These are phyloP conservation scores for Linhomoeus sp. DNA, from an alignment of 2,888 invertebrate species.

Conservation along the genomic window DNA sequence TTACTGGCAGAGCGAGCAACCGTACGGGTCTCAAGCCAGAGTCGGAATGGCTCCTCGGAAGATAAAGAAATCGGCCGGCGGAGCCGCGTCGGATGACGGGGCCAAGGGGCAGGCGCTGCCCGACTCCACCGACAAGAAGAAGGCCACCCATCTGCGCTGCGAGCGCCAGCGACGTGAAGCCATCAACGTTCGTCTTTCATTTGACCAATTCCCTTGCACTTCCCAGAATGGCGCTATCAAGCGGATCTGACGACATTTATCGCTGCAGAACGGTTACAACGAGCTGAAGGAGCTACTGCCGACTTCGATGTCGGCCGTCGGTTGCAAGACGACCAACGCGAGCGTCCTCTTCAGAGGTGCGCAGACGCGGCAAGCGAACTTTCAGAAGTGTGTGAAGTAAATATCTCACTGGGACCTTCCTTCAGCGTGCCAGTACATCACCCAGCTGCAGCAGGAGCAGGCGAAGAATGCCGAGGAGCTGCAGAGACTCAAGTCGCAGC, in stretches of 20 bases:
- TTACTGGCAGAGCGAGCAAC: no score
- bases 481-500: constrained; percentile 11
- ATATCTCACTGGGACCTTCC: no score
- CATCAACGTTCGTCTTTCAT: constrained; percentile 12
- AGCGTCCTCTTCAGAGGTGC: constrained; percentile 19
- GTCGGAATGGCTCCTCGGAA: no score
- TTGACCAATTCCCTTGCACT: no score
- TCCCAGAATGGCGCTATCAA: no score
- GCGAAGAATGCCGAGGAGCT: constrained; percentile 15
- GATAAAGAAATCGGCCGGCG: no score
- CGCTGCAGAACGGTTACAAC: constrained; percentile 9
- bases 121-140: constrained; percentile 20
- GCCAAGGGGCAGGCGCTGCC: not conserved
- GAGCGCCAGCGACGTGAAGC: constrained; percentile 25
- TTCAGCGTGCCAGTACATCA: constrained; percentile 21
- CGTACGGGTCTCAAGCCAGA: no score
- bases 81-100: no score
- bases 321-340: constrained; percentile 27
- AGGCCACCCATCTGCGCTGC: constrained; percentile 24
- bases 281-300: constrained; percentile 25
- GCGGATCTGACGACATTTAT: no score
- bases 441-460: constrained; percentile 14
- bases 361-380: no score
- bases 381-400: no score
- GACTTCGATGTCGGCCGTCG: constrained; percentile 17